These are phyloP conservation scores for Notoglanidium macrostoma DNA, from an alignment of 2,797 vertebrate genomes.

Conservation along the genomic window DNA sequence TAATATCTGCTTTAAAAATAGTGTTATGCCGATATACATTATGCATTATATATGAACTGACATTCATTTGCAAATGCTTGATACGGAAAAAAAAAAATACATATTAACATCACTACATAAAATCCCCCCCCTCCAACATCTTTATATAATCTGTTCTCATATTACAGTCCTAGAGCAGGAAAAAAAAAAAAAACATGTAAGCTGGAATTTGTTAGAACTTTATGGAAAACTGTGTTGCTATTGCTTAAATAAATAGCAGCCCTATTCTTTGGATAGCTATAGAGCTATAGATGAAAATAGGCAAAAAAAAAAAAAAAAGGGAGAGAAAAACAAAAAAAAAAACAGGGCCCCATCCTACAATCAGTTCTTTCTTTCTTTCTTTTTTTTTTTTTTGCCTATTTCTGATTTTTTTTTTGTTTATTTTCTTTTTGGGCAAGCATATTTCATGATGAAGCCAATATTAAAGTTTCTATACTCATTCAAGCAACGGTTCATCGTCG, in stretches of 20 bases:
- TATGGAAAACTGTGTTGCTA: too few relatives aligned
- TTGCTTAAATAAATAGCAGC: not conserved
- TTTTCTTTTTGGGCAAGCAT: not conserved
- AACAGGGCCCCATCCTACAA: not conserved
- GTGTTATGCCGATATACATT: not conserved
- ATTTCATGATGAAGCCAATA: not conserved
- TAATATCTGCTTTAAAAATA: not conserved
- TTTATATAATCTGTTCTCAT: not conserved
- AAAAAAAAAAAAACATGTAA: not conserved
- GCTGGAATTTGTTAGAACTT: not conserved
- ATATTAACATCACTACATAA: not conserved
- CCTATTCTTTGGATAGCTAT: not conserved
- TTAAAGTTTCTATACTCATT: slow-evolving; percentile 55
- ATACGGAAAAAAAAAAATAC: not conserved
- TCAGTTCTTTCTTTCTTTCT: not conserved
- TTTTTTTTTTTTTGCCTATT: not conserved
- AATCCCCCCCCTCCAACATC: not conserved
- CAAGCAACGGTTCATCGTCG: slow-evolving; percentile 80
- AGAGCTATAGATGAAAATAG: not conserved
- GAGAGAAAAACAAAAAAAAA: not conserved
- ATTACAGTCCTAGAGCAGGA: not conserved
- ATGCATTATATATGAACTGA: not conserved
- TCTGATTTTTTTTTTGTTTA: not conserved
- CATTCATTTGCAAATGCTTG: not conserved
- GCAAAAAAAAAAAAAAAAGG: too few relatives aligned